Evolutionary conservation across 2,797 vertebrate genomes (phyloP), one percentile per base, ranked within the genome.

Genomic region (Pipistrellus pygmaeus): DNA sequence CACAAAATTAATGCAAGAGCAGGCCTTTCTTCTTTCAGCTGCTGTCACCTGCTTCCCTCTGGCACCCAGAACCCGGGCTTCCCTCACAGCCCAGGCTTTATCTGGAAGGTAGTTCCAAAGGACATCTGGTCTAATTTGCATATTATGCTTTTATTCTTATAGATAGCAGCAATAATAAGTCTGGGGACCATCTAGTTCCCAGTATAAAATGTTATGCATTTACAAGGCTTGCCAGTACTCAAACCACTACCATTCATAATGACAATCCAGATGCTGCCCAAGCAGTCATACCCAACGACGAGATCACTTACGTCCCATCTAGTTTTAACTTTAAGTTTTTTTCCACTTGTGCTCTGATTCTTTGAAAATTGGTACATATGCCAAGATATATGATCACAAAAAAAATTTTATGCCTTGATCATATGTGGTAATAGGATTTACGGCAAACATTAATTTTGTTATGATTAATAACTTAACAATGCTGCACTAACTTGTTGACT

Each of bases 401-500:
- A 62, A 41, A 41, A 8, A 51, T 30, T 25, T 60, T 13, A 84
- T 62, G 8, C 15, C 57, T 88, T 85, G 23, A 57, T 81, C 73
- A 96, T 35, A 76, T 1, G 7, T 76, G 38, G 73, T 60, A 71
- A 72, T 10, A 90, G 11, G 85, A 90, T 90, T 80, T 80, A 83
- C 92, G 85, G 66, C 20, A 80, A 83, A 94, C 84, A 68, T 5
- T 57, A 76, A 94, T 69, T 76, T 62, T 72, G 14, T 35, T 81
- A 66, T 23, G 32, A 77, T 57, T 20, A 82, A 17, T n/a, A 83
- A 15, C 62, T 92, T 92, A 44, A 83, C 93, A 89, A 69, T 32
- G 46, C 46, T 81, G 14, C 5, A 41, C 41, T 87, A 68, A 96
- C n/a, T 68, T 92, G 46, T 68, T 90, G 46, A 80, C 71, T 85